Percentiles rank a stretch among this genome's conserved stretches.
Evolutionary conservation across 2,888 invertebrate species (phyloP).

Genomic region (Dicranocentrus wangi): DNA sequence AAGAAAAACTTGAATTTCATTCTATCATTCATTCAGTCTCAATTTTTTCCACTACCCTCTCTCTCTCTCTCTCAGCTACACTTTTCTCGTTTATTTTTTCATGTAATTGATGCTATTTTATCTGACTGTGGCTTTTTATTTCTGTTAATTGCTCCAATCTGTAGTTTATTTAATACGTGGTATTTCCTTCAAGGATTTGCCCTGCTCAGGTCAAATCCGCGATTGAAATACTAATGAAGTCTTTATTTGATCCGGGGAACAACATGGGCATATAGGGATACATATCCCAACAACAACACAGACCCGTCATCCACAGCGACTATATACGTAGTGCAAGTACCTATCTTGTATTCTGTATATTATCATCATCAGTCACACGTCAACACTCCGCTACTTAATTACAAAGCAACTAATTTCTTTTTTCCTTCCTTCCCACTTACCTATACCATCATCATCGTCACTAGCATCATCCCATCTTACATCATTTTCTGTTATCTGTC

Average conservation of each 20-base stretch:
- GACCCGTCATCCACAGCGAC: too few relatives aligned
- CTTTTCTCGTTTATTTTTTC: conserved; percentile 25
- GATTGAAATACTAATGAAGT: conserved; percentile 63
- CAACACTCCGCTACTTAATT: conserved; percentile 62
- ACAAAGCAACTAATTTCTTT: conserved; percentile 58
- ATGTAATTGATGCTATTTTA: conserved; percentile 50
- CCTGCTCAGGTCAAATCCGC: conserved; percentile 55
- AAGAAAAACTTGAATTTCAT: conserved; percentile 48
- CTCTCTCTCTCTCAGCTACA: neutral
- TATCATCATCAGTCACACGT: conserved; percentile 64
- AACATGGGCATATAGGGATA: neutral
- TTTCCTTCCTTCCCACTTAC: conserved; percentile 32
- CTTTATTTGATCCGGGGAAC: conserved; percentile 23
- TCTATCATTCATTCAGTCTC: conserved; percentile 10
- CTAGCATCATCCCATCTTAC: conserved; percentile 1
- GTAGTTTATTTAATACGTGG: conserved; percentile 21
- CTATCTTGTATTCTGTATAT: conserved; percentile 27
- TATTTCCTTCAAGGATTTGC: conserved; percentile 26
- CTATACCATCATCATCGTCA: conserved; percentile 6
- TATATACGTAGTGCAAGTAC: too few relatives aligned
- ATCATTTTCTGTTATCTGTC: conserved; percentile 35
- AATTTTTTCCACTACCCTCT: neutral
- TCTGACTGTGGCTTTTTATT: conserved; percentile 36
- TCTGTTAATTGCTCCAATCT: conserved; percentile 50
- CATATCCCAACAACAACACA: neutral